phyloP scores from a whole-genome alignment of 2,113 vertebrate genomes.

The Xiphorhynchus elegans region DNA sequence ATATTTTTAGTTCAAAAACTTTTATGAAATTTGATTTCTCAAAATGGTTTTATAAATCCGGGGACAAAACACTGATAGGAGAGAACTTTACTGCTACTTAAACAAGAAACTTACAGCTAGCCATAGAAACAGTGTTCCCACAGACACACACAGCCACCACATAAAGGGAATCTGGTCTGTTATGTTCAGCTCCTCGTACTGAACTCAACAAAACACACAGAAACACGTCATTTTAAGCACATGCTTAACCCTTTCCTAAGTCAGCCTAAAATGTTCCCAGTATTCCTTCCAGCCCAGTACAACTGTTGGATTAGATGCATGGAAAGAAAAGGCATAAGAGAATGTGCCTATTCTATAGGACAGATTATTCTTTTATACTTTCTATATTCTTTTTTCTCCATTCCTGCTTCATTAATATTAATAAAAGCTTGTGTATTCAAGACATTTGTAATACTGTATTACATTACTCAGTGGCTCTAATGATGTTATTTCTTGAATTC shows the following conservation, averaged over 20 bases:
- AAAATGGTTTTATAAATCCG: neutral
- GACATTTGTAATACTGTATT: conserved; percentile 47
- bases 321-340: neutral
- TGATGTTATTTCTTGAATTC: conserved; percentile 65
- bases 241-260: conserved; percentile 15
- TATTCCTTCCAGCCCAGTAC: neutral
- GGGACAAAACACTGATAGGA: neutral
- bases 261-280: neutral
- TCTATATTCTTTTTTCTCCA: neutral
- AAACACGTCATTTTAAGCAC: neutral
- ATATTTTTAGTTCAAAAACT: neutral
- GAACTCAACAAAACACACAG: neutral
- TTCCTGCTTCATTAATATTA: conserved; percentile 21
- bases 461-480: conserved; percentile 70
- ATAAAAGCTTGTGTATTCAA: conserved; percentile 9
- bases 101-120: neutral
- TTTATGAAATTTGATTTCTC: neutral
- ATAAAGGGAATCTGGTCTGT: neutral
- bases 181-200: neutral
- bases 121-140: neutral
- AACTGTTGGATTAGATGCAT: neutral
- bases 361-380: neutral
- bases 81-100: neutral
- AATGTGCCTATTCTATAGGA: neutral
- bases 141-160: neutral